Conservation (phyloP, 2,888 invertebrate species). For the Empis stercorea region DNA sequence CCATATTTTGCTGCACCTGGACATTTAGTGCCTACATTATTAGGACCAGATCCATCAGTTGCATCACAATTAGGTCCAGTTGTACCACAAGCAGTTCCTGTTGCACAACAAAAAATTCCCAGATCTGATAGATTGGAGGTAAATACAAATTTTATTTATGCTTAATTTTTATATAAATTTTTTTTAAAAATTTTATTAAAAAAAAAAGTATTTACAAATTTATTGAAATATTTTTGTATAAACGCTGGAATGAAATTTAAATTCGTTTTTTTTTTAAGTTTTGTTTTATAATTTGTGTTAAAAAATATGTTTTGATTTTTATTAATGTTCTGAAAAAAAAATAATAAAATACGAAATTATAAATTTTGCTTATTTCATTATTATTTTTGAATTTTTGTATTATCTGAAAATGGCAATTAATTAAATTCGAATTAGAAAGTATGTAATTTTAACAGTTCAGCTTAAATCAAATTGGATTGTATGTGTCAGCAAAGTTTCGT, state of each 20-base stretch:
- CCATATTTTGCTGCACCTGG: conserved; percentile 73
- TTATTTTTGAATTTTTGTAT: too few species aligned
- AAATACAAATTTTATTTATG: conserved; percentile 40
- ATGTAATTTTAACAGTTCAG: too few species aligned
- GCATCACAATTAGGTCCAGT: conserved; percentile 68
- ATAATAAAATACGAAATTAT: too few species aligned
- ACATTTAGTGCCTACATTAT: conserved; percentile 79
- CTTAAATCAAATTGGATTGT: too few species aligned
- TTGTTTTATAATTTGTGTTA: too few species aligned
- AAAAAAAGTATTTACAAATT: neutral
- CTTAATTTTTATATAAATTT: conserved; percentile 8
- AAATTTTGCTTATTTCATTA: too few species aligned
- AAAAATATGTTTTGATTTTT: too few species aligned
- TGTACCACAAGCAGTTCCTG: conserved; percentile 73
- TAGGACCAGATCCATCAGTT: conserved; percentile 76
- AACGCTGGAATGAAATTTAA: neutral
- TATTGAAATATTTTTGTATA: too few species aligned
- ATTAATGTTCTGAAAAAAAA: too few species aligned
- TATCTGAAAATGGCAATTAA: too few species aligned
- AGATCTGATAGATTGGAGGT: conserved; percentile 95
- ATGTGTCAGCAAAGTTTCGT: too few species aligned
- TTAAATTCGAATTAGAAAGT: too few species aligned
- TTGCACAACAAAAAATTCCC: conserved; percentile 87
- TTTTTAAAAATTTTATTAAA: neutral
- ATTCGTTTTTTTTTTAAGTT: neutral